Evolutionary conservation across 2,113 vertebrate genomes (phyloP), one percentile per base, ranked within the genome.

Genomic region (Motacilla alba): DNA sequence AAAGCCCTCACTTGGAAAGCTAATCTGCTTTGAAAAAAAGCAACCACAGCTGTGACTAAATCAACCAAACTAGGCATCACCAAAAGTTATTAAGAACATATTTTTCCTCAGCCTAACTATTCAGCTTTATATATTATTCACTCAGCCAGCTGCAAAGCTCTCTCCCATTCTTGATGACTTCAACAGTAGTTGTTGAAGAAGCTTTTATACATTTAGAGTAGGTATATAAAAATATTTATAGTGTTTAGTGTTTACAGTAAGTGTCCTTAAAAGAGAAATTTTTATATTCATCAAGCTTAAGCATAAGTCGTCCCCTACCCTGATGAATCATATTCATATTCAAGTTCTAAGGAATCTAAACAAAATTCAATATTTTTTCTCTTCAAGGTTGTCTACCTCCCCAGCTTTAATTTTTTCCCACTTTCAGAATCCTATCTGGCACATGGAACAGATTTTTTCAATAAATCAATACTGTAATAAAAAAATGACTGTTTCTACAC

Each of bases 381-480:
- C 18, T 46, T 90, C 26, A n/a, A 15, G n/a, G 17, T 18, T 56
- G 8, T 39, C 33, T 22, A 15, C 56, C 27, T 15, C 14, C 3
- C 3, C 2, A 6, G 62, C 39, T 81, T 82, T 53, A 63, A n/a
- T 52, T 47, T 83, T 83, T 22, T 74, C 17, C 8, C 10, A 64
- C 37, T 88, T 88, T 89, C 56, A 80, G 28, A 88, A 93, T 47
- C 15, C 22, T 67, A 11, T n/a, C 28, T 37, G 35, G n/a, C 13
- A 63, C n/a, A 41, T 4, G 2, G 43, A 81, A 10, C 8, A 83
- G 11, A n/a, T 16, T 88, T 91, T 77, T 86, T 35, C 82, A 94
- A 86, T 88, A 91, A 80, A 94, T 91, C 91, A 74, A 84, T 90
- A 75, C 13, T 31, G 18, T 47, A 87, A 91, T 72, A 86, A 91